These are phyloP conservation scores for Whitmania pigra DNA, from an alignment of 1,140 invertebrate genomes.

Conservation along the genomic window DNA sequence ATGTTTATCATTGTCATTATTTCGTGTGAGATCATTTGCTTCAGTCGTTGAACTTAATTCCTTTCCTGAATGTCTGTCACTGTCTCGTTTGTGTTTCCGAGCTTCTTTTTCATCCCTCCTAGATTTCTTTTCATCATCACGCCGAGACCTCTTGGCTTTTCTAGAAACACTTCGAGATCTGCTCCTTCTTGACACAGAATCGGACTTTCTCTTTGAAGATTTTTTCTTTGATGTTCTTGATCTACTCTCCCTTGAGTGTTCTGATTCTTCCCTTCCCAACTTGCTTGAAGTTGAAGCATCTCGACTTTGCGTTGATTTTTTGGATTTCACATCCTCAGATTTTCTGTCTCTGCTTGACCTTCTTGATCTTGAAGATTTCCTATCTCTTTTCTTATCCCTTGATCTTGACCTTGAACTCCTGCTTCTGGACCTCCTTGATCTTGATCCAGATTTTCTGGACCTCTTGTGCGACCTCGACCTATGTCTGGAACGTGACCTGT, in stretches of 20 bases:
- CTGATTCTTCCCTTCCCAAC: conserved; percentile 28
- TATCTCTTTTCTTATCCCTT: conserved; percentile 26
- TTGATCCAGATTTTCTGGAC: conserved; percentile 28
- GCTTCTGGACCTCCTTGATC: conserved; percentile 26
- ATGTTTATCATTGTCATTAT: too few species aligned
- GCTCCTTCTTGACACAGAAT: neutral
- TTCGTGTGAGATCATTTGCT: too few species aligned
- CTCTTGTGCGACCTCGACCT: conserved; percentile 16
- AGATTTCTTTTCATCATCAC: neutral
- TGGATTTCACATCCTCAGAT: conserved; percentile 22
- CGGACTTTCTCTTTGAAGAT: conserved; percentile 15
- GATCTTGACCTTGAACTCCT: conserved; percentile 26
- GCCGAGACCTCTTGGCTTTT: conserved; percentile 8
- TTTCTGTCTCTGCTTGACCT: conserved; percentile 30
- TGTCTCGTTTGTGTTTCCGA: conserved; percentile 2
- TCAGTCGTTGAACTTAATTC: too few species aligned
- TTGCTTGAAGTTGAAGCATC: conserved; percentile 31
- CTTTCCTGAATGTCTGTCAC: neutral
- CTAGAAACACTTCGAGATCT: neutral
- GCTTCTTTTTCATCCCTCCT: neutral
- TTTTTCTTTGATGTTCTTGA: conserved; percentile 11
- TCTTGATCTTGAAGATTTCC: conserved; percentile 21
- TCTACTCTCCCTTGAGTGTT: conserved; percentile 20
- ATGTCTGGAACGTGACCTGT: conserved; percentile 21
- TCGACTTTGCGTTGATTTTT: conserved; percentile 24